A percentile compares a stretch with the other conserved stretches of the same genome.
Conservation (phyloP, 2,113 vertebrate species). For the Tringa solitaria region DNA sequence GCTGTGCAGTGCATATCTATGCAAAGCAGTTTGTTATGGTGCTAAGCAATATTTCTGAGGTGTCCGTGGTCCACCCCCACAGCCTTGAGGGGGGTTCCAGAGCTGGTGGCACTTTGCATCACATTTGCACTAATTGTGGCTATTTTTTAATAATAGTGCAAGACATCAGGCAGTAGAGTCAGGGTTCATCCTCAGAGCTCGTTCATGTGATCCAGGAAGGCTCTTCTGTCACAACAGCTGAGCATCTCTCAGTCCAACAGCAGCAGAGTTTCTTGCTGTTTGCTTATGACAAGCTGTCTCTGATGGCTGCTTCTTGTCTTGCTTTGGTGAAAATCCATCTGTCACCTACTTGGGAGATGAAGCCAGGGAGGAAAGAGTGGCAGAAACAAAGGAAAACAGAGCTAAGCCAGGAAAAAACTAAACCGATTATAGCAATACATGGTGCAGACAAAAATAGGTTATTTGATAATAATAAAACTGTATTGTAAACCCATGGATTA, state of each 20-base stretch:
- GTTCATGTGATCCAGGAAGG: neutral
- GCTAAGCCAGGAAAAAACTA: neutral
- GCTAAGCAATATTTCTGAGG: neutral
- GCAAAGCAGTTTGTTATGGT: neutral
- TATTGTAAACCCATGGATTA: neutral
- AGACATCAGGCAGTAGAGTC: neutral
- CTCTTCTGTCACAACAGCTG: neutral
- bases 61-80: neutral
- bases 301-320: slow-evolving; percentile 18
- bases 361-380: neutral
- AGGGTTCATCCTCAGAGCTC: neutral
- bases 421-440: neutral
- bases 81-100: neutral
- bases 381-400: neutral
- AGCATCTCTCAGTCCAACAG: neutral
- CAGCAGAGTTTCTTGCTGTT: slow-evolving; percentile 13
- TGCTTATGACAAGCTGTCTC: slow-evolving; percentile 26
- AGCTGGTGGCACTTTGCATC: neutral
- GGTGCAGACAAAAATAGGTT: neutral
- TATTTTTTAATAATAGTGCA: neutral
- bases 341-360: neutral
- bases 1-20: neutral
- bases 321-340: slow-evolving; percentile 43
- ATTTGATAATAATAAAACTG: neutral
- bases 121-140: neutral